phyloP scores from a whole-genome alignment of 1,140 invertebrate genomes.

The Tetramorium parvispinum region DNA sequence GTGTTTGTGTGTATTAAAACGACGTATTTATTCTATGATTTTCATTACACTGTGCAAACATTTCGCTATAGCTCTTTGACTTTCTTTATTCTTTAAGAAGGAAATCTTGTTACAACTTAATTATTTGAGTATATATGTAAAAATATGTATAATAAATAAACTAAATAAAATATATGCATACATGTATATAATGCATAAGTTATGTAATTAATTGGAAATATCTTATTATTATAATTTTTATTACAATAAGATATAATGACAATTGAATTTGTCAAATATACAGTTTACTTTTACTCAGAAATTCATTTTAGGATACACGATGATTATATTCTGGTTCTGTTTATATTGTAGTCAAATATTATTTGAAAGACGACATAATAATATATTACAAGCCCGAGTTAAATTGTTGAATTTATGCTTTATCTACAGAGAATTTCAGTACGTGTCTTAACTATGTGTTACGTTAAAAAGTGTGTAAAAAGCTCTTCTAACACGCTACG shows the following conservation, averaged over 20 bases:
- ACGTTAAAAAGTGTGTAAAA: slow-evolving; percentile 41
- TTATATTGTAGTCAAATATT: background rate
- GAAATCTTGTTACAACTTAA: background rate
- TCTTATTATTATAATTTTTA: background rate
- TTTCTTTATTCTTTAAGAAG: background rate
- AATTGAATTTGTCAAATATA: background rate
- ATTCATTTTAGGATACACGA: background rate
- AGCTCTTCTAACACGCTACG: slow-evolving; percentile 21
- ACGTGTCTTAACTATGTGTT: slow-evolving; percentile 1
- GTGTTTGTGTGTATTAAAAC: background rate
- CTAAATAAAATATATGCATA: background rate
- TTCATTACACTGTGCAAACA: slow-evolving; percentile 38
- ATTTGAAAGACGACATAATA: background rate
- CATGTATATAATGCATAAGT: background rate
- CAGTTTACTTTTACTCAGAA: background rate
- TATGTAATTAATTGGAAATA: no score
- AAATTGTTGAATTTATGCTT: slow-evolving; percentile 1
- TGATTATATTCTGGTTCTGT: background rate
- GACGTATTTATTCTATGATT: slow-evolving; percentile 21
- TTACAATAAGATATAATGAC: background rate
- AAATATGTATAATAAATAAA: background rate
- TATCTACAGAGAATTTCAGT: background rate
- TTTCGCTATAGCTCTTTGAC: background rate
- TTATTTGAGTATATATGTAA: background rate
- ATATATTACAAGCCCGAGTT: background rate